Percentiles rank a stretch among this genome's conserved stretches.
These are phyloP conservation scores for Pseudomyrmex pallidus DNA, from an alignment of 1,140 invertebrate genomes.

Conservation along the genomic window DNA sequence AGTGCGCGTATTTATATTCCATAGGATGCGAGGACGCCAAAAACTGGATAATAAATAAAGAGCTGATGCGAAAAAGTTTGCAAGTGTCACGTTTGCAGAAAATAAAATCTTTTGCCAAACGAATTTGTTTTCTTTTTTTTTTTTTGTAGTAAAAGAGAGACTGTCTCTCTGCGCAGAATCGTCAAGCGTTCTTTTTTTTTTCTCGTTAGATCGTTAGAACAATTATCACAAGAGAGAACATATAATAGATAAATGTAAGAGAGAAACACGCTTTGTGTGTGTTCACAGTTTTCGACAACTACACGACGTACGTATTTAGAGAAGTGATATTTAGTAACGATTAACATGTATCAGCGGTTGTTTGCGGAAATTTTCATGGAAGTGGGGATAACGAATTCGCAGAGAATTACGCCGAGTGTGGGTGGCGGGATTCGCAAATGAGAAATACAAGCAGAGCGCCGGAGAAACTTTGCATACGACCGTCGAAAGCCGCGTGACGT, in stretches of 20 bases:
- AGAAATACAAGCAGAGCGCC: constrained; percentile 81
- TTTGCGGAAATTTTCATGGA: constrained; percentile 12
- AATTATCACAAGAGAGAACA: neutral
- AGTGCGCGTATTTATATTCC: constrained; percentile 25
- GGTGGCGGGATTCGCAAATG: constrained; percentile 81
- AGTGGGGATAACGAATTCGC: neutral
- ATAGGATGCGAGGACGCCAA: neutral
- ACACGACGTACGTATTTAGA: neutral
- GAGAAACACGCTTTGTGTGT: neutral
- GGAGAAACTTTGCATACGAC: constrained; percentile 56
- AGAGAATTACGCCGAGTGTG: constrained; percentile 63
- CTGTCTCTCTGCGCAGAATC: neutral
- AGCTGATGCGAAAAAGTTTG: neutral
- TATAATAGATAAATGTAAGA: neutral
- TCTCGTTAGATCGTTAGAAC: neutral
- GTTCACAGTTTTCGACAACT: neutral
- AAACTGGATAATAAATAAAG: constrained; percentile 35
- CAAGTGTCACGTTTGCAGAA: constrained; percentile 5
- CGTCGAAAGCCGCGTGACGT: constrained; percentile 21
- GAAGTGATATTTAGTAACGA: neutral
- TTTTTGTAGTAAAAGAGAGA: neutral
- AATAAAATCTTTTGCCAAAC: constrained; percentile 24
- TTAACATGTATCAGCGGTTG: neutral
- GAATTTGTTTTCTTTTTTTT: too few relatives aligned
- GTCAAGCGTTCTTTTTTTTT: too few relatives aligned